Percentiles rank a stretch among this genome's conserved stretches.
phyloP scores from a whole-genome alignment of 92 coral and sea anemone genomes.

The Isaurus tuberculatus region DNA sequence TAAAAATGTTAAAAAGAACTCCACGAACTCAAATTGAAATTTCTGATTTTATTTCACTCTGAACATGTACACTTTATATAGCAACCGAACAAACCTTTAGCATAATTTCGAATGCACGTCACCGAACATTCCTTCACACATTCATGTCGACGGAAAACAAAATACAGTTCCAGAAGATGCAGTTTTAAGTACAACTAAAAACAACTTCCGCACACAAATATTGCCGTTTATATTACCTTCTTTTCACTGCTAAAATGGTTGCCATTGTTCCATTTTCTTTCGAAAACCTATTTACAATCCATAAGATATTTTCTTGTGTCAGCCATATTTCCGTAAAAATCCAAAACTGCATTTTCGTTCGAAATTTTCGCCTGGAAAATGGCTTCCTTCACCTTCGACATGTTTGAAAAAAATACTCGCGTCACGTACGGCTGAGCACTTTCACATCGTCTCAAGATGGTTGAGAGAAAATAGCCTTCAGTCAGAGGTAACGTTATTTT shows the following conservation, averaged over 20 bases:
- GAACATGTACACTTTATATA: conserved; percentile 36
- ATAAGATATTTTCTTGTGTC: conserved; percentile 23
- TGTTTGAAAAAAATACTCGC: conserved; percentile 27
- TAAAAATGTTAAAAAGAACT: conserved; percentile 23
- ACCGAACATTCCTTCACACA: conserved; percentile 37
- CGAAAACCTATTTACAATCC: conserved; percentile 27
- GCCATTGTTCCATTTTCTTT: conserved; percentile 2
- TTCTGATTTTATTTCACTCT: conserved; percentile 36
- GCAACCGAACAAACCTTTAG: conserved; percentile 9
- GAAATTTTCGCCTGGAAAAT: conserved; percentile 21
- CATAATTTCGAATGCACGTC: conserved; percentile 19
- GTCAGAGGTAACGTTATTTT: conserved; percentile 30
- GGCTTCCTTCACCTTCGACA: conserved; percentile 31
- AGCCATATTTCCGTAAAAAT: conserved; percentile 31
- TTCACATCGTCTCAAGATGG: conserved; percentile 20
- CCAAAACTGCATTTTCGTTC: too few species aligned
- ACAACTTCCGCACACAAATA: conserved; percentile 34
- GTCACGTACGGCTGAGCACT: conserved; percentile 32
- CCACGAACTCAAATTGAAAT: conserved; percentile 36
- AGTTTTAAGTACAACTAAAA: background rate
- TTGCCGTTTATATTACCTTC: conserved; percentile 21
- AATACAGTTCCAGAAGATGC: conserved; percentile 32
- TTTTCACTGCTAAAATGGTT: conserved; percentile 28
- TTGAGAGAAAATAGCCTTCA: conserved; percentile 18
- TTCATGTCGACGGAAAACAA: conserved; percentile 33